Conservation (phyloP, 1,140 invertebrate species). For the Aphaenogaster floridana region DNA sequence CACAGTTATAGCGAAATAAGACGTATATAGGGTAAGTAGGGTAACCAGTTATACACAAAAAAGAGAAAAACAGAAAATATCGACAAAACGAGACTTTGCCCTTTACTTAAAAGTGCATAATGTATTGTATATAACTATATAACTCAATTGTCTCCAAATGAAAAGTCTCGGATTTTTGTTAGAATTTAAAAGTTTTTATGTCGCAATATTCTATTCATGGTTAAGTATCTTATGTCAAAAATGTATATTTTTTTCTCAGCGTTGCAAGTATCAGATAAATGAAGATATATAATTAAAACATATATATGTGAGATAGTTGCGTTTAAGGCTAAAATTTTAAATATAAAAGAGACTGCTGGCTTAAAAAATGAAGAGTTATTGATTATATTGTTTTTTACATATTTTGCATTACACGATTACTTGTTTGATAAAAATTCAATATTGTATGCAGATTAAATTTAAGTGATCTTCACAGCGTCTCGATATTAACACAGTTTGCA, state of each 20-base stretch:
- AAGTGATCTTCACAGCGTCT: not conserved
- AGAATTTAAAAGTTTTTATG: not conserved
- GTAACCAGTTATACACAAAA: slow-evolving; percentile 36
- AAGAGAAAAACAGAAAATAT: not conserved
- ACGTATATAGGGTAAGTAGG: slow-evolving; percentile 32
- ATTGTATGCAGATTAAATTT: not conserved
- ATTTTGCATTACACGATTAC: not conserved
- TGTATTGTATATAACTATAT: not conserved
- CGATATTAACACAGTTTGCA: not conserved
- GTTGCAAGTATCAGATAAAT: not conserved
- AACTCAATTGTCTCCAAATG: not conserved
- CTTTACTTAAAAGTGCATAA: slow-evolving; percentile 3
- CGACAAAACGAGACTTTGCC: slow-evolving; percentile 3
- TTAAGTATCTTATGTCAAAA: not conserved
- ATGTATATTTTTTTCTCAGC: not conserved
- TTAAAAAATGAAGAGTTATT: not conserved
- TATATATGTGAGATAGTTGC: not conserved
- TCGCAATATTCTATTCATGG: not conserved
- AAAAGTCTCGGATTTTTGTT: not conserved
- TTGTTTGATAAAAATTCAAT: slow-evolving; percentile 6
- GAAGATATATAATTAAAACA: not conserved
- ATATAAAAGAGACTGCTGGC: not conserved
- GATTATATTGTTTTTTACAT: not conserved
- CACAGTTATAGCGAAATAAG: not conserved
- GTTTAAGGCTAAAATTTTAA: not conserved